Evolutionary conservation across 2,113 vertebrate species (phyloP), one percentile per base, ranked within the genome.

Genomic region (Phylloscopus trochiloides): DNA sequence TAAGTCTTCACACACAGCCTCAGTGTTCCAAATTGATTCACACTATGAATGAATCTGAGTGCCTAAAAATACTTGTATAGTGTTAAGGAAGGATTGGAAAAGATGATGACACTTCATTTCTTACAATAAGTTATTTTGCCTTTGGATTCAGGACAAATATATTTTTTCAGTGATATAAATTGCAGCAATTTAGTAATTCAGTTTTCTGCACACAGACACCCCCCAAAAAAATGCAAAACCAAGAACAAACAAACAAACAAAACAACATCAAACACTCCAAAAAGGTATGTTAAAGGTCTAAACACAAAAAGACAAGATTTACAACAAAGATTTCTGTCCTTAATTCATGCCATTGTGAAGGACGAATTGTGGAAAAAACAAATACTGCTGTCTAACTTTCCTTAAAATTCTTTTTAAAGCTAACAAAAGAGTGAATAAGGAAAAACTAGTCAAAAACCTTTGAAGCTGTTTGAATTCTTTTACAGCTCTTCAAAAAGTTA

Each of bases 21-120:
- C 72, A 81, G 24, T 86, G 43, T 65, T 84, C 26, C 67, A 88
- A 93, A 86, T 66, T 85, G 26, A 71, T 79, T 92, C 65, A 83
- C 25, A 28, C 12, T 34, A 29, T 32, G n/a, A 94, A 83, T 61
- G 20, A 85, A 59, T 71, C 29, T 40, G 10, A 72, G 17, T 73
- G 6, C 52, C 54, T 79, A 76, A 79, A 95, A 91, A 83, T 91
- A 61, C 31, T 71, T 87, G 18, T 4, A 24, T 15, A 68, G 40
- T 29, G 10, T 34, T 68, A 76, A 57, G 32, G 10, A 87, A 58
- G 18, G 4, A 90, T 5, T 61, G 24, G 31, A 65, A 88, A 94
- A 90, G 6, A 36, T 26, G 6, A 14, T 54, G 80, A 68, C 12
- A 61, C 18, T 54, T 45, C 3, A 6, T 76, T 87, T 88, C 66